A percentile compares a stretch with the other conserved stretches of the same genome.
Conservation (phyloP, 2,113 vertebrate genomes). For the Sciurus niger region DNA sequence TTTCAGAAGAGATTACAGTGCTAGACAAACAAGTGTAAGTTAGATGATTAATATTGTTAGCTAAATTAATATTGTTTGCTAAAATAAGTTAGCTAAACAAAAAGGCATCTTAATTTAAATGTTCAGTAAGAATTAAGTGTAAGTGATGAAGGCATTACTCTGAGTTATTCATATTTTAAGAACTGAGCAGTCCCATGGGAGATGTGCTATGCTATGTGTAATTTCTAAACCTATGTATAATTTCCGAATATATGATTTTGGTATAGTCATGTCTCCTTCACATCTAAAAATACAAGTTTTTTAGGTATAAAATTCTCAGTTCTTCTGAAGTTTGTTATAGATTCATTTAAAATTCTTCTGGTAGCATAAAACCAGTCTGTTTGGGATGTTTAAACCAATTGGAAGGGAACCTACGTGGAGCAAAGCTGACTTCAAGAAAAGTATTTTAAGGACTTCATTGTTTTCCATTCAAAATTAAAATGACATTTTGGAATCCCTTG, state of each 20-base stretch:
- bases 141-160: background rate
- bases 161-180: background rate
- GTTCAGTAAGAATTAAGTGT: background rate
- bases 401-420: background rate
- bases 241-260: background rate
- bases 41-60: background rate
- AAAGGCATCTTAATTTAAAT: background rate
- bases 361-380: background rate
- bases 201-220: background rate
- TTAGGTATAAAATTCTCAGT: background rate
- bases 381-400: background rate
- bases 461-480: background rate
- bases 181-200: background rate
- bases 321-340: background rate
- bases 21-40: background rate
- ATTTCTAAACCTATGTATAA: background rate
- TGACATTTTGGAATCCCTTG: background rate
- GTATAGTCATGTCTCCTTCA: background rate
- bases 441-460: background rate
- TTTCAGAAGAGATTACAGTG: slow-evolving; percentile 64
- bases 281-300: background rate
- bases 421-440: background rate
- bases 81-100: background rate
- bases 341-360: background rate
- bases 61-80: no score